Evolutionary conservation across 1,140 invertebrate species (phyloP).

Genomic region (Frieseomelitta varia): DNA sequence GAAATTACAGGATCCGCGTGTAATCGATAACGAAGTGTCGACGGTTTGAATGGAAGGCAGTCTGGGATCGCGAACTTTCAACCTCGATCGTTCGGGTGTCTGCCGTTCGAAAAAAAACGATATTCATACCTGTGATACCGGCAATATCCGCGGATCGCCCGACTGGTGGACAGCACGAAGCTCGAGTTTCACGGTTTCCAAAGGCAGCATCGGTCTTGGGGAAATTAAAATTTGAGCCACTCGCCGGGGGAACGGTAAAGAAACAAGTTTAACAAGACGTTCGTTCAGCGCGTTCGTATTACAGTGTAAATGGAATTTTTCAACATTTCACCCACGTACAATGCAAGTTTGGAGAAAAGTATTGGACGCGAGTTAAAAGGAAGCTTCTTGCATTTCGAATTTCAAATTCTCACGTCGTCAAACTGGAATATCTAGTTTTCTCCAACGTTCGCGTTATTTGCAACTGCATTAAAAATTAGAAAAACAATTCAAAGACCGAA

Average conservation of each 20-base stretch:
- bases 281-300: too few species aligned
- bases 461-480: neutral
- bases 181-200: neutral
- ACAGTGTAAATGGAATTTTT: too few species aligned
- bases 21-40: conserved; percentile 55
- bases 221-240: too few species aligned
- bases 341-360: too few species aligned
- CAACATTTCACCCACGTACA: too few species aligned
- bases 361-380: neutral
- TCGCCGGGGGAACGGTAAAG: too few species aligned
- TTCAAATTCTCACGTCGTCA: neutral
- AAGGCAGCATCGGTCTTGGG: neutral
- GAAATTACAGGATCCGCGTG: conserved; percentile 55
- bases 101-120: neutral
- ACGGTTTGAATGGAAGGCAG: neutral
- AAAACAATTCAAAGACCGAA: too few species aligned
- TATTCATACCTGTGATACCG: neutral
- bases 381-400: neutral
- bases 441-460: neutral
- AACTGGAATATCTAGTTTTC: too few species aligned
- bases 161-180: neutral
- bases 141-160: neutral
- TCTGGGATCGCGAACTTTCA: neutral
- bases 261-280: too few species aligned
- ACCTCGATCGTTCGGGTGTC: conserved; percentile 11